A percentile compares a stretch with the other conserved stretches of the same genome.
Conservation (phyloP, 2,113 vertebrate species). For the Gymnocephalus cernua region DNA sequence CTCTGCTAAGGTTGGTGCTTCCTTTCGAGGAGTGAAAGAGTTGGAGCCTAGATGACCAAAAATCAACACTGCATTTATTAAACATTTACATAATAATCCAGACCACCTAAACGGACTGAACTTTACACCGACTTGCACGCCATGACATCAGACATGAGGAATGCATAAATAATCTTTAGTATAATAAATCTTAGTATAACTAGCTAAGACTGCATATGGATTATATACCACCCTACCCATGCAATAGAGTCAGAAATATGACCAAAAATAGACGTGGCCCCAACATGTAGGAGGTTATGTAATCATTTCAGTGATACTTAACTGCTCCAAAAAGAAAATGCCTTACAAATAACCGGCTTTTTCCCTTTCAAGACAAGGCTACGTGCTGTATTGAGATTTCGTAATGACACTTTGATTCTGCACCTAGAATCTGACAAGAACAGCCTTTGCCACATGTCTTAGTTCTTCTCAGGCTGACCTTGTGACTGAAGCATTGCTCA, state of each 20-base stretch:
- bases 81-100: neutral
- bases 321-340: no score
- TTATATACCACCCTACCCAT: no score
- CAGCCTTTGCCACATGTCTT: neutral
- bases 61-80: neutral
- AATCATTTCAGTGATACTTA: no score
- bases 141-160: neutral
- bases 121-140: no score
- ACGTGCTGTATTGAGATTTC: no score
- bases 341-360: no score
- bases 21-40: neutral
- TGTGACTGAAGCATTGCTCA: constrained; percentile 88
- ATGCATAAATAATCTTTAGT: neutral
- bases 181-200: neutral
- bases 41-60: no score
- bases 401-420: neutral
- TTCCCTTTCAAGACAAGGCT: no score
- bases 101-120: neutral
- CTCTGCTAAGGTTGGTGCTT: neutral
- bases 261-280: no score
- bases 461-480: constrained; percentile 77
- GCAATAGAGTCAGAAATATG: no score
- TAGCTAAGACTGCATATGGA: neutral
- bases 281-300: no score
- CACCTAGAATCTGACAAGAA: neutral